Base-by-base conservation (phyloP, 2,888 invertebrate species). In the Elgonia sp. region DNA sequence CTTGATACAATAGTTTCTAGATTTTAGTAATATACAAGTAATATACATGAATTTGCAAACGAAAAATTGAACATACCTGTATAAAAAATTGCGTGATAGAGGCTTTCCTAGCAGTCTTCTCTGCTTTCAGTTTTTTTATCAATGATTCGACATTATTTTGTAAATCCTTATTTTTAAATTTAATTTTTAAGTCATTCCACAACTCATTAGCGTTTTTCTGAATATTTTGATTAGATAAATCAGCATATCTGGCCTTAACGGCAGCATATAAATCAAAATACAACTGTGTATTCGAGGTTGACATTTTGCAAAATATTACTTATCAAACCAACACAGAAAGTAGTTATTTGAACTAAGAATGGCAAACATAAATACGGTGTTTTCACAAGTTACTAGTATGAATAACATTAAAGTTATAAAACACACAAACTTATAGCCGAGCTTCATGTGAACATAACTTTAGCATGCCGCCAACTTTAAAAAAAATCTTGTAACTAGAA, bases 161-260 rank as follows among this genome's bases (percentile, higher is more conserved):
- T n/a, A 55, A 55, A 12, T 55, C 55, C 18, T 55, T 55, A 16
- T 55, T n/a, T 18, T 55, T 55, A 55, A 16, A 55, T 55, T 55
- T 55, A 16, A 18, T 18, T 55, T 55, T 55, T 14, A 55, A 8
- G 18, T 55, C 55, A 18, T 55, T 55, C 55, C 55, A 55, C 55
- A 55, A n/a, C 55, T 55, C 55, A 55, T 55, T 55, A 55, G 55
- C 55, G 8, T 55, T 55, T 55, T 55, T 12, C n/a, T 55, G 55
- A 16, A 55, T 55, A 55, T n/a, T 12, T 18, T 55, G 55, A 55
- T 55, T 18, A 8, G 55, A 18, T 14, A 55, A 55, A n/a, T 55
- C 55, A 16, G 55, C 55, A 55, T 55, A 55, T 55, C 55, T 55
- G 18, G 55, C 55, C 18, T 55, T 55, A 55, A 55, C 18, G 55